These are phyloP conservation scores for Drosophila helvetica DNA, from an alignment of 2,888 invertebrate species.

Conservation along the genomic window DNA sequence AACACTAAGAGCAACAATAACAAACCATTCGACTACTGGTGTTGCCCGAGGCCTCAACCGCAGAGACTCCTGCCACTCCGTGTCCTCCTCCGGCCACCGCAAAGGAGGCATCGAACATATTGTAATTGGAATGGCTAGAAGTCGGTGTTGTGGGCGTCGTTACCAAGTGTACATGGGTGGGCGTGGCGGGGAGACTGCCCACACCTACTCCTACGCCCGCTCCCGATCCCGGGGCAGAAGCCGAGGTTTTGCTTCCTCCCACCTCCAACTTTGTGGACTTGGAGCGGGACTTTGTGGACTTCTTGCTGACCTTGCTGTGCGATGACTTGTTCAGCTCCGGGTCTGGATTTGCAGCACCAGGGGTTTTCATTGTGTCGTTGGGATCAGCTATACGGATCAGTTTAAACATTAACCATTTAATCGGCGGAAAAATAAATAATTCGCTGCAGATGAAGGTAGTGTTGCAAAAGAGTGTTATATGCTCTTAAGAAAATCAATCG, in stretches of 20 bases:
- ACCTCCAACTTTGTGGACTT: slow-evolving; percentile 74
- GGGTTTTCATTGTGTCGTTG: slow-evolving; percentile 58
- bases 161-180: slow-evolving; percentile 57
- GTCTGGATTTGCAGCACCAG: slow-evolving; percentile 59
- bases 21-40: slow-evolving; percentile 33
- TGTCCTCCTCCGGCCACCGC: slow-evolving; percentile 51
- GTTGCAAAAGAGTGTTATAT: background rate
- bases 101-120: slow-evolving; percentile 72
- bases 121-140: slow-evolving; percentile 54
- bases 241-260: slow-evolving; percentile 32
- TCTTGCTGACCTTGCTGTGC: slow-evolving; percentile 77
- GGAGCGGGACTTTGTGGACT: slow-evolving; percentile 80
- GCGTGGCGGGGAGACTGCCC: slow-evolving; percentile 52
- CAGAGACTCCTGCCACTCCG: slow-evolving; percentile 40
- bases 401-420: slow-evolving; percentile 6
- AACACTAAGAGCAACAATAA: background rate
- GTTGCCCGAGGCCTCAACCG: slow-evolving; percentile 43
- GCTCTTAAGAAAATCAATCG: background rate
- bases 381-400: background rate
- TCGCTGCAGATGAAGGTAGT: background rate
- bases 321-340: slow-evolving; percentile 68
- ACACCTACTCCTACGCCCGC: slow-evolving; percentile 46
- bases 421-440: slow-evolving; percentile 14
- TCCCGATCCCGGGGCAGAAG: slow-evolving; percentile 16
- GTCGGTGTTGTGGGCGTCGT: slow-evolving; percentile 80